Conservation (phyloP, 2,113 vertebrate species). For the Brachionichthys hirsutus region DNA sequence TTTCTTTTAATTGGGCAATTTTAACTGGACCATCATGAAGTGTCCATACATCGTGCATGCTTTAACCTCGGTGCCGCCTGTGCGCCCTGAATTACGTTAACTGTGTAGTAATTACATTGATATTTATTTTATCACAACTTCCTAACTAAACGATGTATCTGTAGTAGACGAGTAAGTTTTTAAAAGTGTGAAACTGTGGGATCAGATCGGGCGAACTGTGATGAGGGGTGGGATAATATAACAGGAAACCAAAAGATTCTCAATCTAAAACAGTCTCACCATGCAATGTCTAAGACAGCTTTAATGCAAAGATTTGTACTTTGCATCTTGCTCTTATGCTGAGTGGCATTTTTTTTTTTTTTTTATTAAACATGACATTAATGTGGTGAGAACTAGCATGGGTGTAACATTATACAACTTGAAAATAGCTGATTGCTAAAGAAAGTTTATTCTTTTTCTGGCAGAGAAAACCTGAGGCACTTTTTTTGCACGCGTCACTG, state of each 20-base stretch:
- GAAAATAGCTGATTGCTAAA: slow-evolving; percentile 34
- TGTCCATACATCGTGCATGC: not conserved
- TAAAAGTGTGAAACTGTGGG: slow-evolving; percentile 34
- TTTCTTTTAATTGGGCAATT: slow-evolving; percentile 19
- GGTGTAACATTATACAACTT: slow-evolving; percentile 22
- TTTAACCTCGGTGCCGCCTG: too few species aligned
- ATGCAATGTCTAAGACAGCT: slow-evolving; percentile 2
- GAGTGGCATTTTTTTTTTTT: slow-evolving; percentile 1
- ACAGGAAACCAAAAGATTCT: slow-evolving; percentile 16
- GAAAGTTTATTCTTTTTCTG: slow-evolving; percentile 22
- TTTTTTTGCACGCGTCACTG: slow-evolving; percentile 16
- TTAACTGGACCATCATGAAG: too few species aligned
- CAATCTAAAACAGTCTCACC: not conserved
- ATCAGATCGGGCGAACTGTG: slow-evolving; percentile 9
- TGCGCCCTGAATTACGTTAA: slow-evolving; percentile 26
- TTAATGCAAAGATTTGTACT: slow-evolving; percentile 24
- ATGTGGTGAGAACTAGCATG: slow-evolving; percentile 18
- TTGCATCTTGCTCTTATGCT: slow-evolving; percentile 21
- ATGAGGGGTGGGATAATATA: not conserved
- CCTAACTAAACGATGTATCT: slow-evolving; percentile 9
- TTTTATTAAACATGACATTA: slow-evolving; percentile 3
- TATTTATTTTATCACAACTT: slow-evolving; percentile 21
- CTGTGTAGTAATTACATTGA: not conserved
- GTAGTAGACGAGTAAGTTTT: slow-evolving; percentile 9
- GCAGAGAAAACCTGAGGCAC: slow-evolving; percentile 35